phyloP scores from a whole-genome alignment of 2,888 invertebrate species.

The Noctua pronuba region DNA sequence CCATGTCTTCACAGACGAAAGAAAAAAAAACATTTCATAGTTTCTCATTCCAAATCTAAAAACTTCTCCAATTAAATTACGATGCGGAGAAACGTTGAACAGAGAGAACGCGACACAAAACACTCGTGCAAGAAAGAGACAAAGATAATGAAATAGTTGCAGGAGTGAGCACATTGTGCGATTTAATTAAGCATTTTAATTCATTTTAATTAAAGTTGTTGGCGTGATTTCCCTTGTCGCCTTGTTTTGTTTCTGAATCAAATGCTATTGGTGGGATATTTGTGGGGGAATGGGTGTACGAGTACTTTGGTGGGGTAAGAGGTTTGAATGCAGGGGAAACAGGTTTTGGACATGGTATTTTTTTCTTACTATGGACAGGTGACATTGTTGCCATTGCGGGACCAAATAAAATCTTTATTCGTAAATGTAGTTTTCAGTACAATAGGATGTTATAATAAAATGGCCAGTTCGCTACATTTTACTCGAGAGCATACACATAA shows the following conservation, averaged over 20 bases:
- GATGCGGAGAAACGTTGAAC: constrained; percentile 30
- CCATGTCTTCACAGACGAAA: not conserved
- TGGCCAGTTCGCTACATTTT: too few species aligned
- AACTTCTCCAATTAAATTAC: constrained; percentile 52
- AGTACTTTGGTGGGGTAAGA: not conserved
- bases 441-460: too few species aligned
- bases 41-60: constrained; percentile 41
- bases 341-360: not conserved
- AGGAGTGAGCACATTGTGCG: constrained; percentile 56
- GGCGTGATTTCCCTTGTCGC: constrained; percentile 60
- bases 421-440: too few species aligned
- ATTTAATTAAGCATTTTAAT: constrained; percentile 80
- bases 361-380: too few species aligned
- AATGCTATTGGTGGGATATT: constrained; percentile 17
- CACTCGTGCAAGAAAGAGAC: constrained; percentile 24
- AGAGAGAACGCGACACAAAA: constrained; percentile 20
- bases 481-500: too few species aligned
- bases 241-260: constrained; percentile 45
- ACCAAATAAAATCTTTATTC: too few species aligned
- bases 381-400: too few species aligned
- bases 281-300: not conserved
- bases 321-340: not conserved
- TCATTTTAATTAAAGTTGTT: constrained; percentile 67
- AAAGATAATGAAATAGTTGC: constrained; percentile 59
- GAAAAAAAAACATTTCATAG: constrained; percentile 7